phyloP scores from a whole-genome alignment of 2,797 vertebrate species.

The Anguilla pacifica region DNA sequence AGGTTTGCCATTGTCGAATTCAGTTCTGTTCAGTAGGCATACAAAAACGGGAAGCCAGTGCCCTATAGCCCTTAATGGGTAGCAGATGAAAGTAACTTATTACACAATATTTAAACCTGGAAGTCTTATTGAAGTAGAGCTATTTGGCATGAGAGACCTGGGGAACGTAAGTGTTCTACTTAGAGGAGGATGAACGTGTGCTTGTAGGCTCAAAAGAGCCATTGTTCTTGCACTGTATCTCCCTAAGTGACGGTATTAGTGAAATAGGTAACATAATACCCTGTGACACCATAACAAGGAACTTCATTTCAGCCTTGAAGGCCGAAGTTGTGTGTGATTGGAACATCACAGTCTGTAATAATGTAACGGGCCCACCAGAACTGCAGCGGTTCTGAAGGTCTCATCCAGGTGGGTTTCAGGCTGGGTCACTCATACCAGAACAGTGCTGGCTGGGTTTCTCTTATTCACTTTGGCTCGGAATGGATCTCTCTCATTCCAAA shows the following conservation, averaged over 20 bases:
- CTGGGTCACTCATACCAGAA: not conserved
- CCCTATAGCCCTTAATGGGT: not conserved
- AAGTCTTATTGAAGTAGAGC: not conserved
- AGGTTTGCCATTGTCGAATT: no score
- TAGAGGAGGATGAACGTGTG: not conserved
- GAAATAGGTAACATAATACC: constrained; percentile 4
- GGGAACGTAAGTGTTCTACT: not conserved
- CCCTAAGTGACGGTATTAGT: not conserved
- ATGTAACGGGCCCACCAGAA: not conserved
- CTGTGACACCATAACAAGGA: not conserved
- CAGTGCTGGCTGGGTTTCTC: not conserved
- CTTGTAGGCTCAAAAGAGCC: not conserved
- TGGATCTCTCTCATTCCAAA: not conserved
- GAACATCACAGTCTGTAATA: not conserved
- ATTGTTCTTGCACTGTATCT: constrained; percentile 1
- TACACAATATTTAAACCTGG: not conserved
- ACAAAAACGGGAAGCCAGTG: not conserved
- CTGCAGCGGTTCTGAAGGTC: not conserved
- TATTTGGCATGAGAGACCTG: not conserved
- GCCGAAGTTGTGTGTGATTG: not conserved
- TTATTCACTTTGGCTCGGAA: not conserved
- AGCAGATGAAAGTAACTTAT: not conserved
- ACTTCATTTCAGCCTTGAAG: not conserved
- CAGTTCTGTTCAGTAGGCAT: not conserved
- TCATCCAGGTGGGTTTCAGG: not conserved